Evolutionary conservation across 2,797 vertebrate genomes (phyloP), one percentile per base, ranked within the genome.

Genomic region (Melanotaenia parkinsoni): DNA sequence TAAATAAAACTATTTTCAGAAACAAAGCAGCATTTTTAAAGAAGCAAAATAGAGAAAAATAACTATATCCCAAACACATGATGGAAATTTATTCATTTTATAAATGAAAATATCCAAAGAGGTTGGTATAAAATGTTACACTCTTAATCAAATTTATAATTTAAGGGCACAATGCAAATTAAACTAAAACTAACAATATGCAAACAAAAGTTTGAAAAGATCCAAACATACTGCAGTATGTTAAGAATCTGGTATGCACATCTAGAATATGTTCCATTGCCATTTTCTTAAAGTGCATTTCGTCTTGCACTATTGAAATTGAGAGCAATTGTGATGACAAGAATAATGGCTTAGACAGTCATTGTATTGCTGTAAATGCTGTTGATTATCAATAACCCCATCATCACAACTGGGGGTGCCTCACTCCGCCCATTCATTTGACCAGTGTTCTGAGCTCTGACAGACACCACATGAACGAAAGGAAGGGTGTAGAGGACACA

Each of bases 401-500:
- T 77, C 91, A 88, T 88, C 87, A 87, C 92, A 90, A 91, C 87
- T 86, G 38, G 73, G 82, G 90, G 81, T 82, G 85, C 82, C 82
- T 79, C 83, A 74, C 84, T 85, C 89, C 88, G 81, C 86, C 87
- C 84, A 91, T 92, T 91, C 90, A 86, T 81, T 88, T 79, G 79
- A 90, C 79, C 81, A 76, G 74, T 62, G 81, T 67, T 79, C 86
- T 81, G 79, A 86, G 86, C 86, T 88, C 83, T 91, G 93, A 92
- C 87, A 91, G 90, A 93, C 91, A 93, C 85, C 86, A 72, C 87
- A 63, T 87, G 86, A 88, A 90, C 86, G 86, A 90, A 88, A 86
- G 84, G 77, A 84, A 90, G 89, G 76, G 91, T 86, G 88, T 88
- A 87, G 85, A 89, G 93, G 91, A 93, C 91, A 91, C 81, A 87